Base-by-base conservation (phyloP, 2,797 vertebrate genomes). In the Nyctalus aviator region DNA sequence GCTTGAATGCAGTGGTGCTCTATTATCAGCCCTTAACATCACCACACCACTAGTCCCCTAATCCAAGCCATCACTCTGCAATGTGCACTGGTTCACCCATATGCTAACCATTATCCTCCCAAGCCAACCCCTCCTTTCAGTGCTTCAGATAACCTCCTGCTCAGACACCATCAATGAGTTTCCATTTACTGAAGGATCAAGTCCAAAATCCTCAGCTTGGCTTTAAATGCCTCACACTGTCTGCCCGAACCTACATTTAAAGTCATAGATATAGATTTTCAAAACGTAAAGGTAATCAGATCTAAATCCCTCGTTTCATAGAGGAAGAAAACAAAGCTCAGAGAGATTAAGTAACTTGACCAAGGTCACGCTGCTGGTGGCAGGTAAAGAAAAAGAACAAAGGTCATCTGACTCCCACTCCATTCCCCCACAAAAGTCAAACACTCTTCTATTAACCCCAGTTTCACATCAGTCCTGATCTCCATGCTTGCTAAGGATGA, bases 211-310 rank as follows among this genome's bases (percentile, higher is more conserved):
- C 59, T 88, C 14, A 48, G n/a, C 30, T 75, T 88, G 50, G 6
- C 57, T 69, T 85, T 92, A 21, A 78, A 35, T 44, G 14, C 4
- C 35, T 48, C 59, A 35, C 2, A 25, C 35, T 75, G 18, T 20
- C 53, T 88, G 1, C 18, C 6, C 13, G 15, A 88, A 44, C 78
- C 79, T 71, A 68, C 20, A 68, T 21, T 76, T 48, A 37, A 78
- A 84, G 89, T 82, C 64, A 69, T 15, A 78, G 81, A 18, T 71
- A 88, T 66, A 91, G 88, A 93, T 90, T 96, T 91, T 88, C 88
- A 20, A 94, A 89, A 72, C 48, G 48, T 69, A 48, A 46, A 88
- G 53, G 88, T 83, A 66, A 55, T 88, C 20, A 23, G 14, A 59
- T 48, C 7, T 94, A 76, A 95, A 85, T 14, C 32, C 57, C 73